Evolutionary conservation across 2,113 vertebrate species (phyloP).

Genomic region (Lamprologus ornatipinnis): DNA sequence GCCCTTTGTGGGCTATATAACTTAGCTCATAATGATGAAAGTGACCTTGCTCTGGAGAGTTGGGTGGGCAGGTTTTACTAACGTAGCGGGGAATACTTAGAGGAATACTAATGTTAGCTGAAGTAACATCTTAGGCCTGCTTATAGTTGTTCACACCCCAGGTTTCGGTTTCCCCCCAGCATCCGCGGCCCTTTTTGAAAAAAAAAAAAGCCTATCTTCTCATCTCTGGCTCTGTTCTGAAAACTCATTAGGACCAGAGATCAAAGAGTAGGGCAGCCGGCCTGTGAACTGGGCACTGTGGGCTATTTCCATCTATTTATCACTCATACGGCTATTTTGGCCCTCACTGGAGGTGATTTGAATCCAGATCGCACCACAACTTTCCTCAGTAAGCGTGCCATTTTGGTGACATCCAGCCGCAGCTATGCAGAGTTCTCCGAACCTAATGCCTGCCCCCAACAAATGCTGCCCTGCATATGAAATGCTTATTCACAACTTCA

Average conservation of each 20-base stretch:
- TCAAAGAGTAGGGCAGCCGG: conserved; percentile 57
- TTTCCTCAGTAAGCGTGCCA: conserved; percentile 45
- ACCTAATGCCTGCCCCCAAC: neutral
- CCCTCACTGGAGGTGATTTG: conserved; percentile 35
- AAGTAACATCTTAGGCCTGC: conserved; percentile 50
- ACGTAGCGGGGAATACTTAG: conserved; percentile 28
- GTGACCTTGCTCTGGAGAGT: conserved; percentile 49
- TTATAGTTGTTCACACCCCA: conserved; percentile 39
- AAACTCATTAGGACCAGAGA: conserved; percentile 67
- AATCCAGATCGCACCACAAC: conserved; percentile 37
- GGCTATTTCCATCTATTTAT: conserved; percentile 60
- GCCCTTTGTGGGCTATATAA: conserved; percentile 13
- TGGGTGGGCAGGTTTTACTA: conserved; percentile 50
- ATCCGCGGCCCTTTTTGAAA: conserved; percentile 54
- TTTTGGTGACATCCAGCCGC: conserved; percentile 27
- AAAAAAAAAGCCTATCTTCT: conserved; percentile 31
- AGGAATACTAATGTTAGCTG: conserved; percentile 62
- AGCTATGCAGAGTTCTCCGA: neutral
- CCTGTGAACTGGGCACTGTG: conserved; percentile 53
- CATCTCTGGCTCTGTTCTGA: conserved; percentile 58
- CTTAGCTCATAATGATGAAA: conserved; percentile 40
- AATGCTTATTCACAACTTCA: neutral
- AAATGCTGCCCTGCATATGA: conserved; percentile 5
- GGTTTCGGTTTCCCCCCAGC: conserved; percentile 39
- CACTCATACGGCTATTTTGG: conserved; percentile 44